These are phyloP conservation scores for Athripsodes cinereus DNA, from an alignment of 2,888 invertebrate genomes.

Conservation along the genomic window DNA sequence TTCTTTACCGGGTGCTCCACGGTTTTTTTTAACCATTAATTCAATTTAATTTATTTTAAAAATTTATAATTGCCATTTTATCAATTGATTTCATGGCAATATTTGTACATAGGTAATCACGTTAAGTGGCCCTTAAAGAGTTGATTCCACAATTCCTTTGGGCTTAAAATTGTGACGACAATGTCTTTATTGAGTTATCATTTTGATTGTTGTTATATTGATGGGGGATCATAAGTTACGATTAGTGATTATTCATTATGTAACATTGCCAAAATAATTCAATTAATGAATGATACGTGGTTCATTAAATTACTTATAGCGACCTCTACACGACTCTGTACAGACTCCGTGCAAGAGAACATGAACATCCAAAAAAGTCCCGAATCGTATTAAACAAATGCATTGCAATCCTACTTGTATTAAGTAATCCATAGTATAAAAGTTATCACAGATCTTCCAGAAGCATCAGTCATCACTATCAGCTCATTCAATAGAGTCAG, in stretches of 20 bases:
- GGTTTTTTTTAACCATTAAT: no score
- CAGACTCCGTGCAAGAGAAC: not conserved
- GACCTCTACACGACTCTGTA: not conserved
- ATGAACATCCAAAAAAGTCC: not conserved
- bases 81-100: no score
- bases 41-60: no score
- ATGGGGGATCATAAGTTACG: not conserved
- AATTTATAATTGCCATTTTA: no score
- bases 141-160: no score
- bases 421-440: conserved; percentile 7
- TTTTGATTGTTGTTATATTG: no score
- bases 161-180: no score
- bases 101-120: no score
- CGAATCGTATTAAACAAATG: not conserved
- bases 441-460: not conserved
- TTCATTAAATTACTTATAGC: not conserved
- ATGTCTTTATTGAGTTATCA: no score
- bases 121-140: no score
- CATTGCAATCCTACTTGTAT: not conserved
- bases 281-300: not conserved
- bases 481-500: not conserved
- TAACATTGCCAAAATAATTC: not conserved
- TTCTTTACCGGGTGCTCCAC: no score
- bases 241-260: not conserved
- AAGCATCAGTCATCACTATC: conserved; percentile 8